These are phyloP conservation scores for Leptopilina drosophilae DNA, from an alignment of 2,888 invertebrate genomes.

Conservation along the genomic window DNA sequence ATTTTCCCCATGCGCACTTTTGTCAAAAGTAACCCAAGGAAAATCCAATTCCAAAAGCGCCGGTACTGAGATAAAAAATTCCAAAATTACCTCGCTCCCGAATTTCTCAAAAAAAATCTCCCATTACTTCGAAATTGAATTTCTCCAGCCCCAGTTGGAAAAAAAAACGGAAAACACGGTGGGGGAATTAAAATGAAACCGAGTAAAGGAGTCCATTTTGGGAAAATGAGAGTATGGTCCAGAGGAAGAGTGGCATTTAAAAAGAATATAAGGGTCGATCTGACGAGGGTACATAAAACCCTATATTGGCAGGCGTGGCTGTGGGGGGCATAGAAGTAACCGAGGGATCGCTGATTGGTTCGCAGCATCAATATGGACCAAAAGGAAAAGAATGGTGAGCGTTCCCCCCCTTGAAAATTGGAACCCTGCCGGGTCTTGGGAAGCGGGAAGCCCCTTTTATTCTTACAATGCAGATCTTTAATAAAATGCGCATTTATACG, in stretches of 20 bases:
- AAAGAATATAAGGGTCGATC: conserved; percentile 68
- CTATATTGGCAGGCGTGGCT: conserved; percentile 77
- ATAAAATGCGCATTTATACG: conserved; percentile 75
- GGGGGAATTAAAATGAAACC: conserved; percentile 43
- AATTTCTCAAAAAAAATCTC: too few relatives aligned
- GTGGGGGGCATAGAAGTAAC: conserved; percentile 68
- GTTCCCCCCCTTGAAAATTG: conserved; percentile 54
- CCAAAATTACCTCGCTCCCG: too few relatives aligned
- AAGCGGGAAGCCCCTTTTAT: conserved; percentile 58
- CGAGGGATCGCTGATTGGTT: conserved; percentile 74
- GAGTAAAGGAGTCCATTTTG: conserved; percentile 70
- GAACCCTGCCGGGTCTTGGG: conserved; percentile 57
- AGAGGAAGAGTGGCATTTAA: conserved; percentile 57
- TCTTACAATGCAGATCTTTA: conserved; percentile 64
- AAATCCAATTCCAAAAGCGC: too few relatives aligned
- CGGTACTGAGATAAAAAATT: too few relatives aligned
- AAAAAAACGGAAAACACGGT: too few relatives aligned
- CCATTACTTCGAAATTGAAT: background rate
- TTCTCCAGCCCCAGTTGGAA: background rate
- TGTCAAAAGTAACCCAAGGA: too few relatives aligned
- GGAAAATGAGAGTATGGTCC: conserved; percentile 68
- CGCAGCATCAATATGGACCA: conserved; percentile 51
- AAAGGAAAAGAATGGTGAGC: conserved; percentile 57
- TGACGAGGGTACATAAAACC: conserved; percentile 72
- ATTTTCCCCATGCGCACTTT: too few relatives aligned